phyloP scores from a whole-genome alignment of 2,113 vertebrate genomes.

The Oostethus manadensis region DNA sequence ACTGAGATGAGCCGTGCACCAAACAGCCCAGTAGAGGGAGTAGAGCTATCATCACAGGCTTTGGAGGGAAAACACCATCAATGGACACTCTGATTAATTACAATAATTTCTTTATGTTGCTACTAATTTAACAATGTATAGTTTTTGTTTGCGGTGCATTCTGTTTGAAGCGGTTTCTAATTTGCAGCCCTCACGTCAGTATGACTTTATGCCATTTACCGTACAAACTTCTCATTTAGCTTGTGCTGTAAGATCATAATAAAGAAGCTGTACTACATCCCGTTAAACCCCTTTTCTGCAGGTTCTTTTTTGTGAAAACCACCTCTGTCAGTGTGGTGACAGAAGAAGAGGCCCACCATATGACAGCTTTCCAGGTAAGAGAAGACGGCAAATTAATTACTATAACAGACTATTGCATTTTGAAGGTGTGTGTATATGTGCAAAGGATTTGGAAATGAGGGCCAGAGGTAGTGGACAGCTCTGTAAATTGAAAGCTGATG shows the following conservation, averaged over 20 bases:
- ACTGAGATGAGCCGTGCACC: conserved; percentile 19
- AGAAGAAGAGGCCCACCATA: conserved; percentile 27
- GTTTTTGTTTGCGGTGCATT: too few relatives aligned
- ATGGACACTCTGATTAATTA: too few relatives aligned
- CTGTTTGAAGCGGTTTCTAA: too few relatives aligned
- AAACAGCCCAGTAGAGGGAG: conserved; percentile 63
- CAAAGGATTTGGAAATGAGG: background rate
- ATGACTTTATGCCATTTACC: too few relatives aligned
- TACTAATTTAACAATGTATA: too few relatives aligned
- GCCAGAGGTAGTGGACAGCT: conserved; percentile 31
- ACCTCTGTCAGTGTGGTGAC: conserved; percentile 53
- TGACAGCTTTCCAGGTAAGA: conserved; percentile 25
- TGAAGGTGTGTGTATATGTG: conserved; percentile 9
- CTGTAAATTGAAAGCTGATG: conserved; percentile 58
- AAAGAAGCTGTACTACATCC: too few relatives aligned
- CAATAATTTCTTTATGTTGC: too few relatives aligned
- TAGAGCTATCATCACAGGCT: conserved; percentile 43
- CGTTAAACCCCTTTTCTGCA: too few relatives aligned
- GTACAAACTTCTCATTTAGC: too few relatives aligned
- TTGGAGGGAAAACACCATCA: background rate
- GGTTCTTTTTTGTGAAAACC: too few relatives aligned
- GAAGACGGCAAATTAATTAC: conserved; percentile 39
- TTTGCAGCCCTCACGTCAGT: too few relatives aligned
- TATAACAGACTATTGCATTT: conserved; percentile 17
- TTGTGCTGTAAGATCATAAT: too few relatives aligned